A percentile compares a stretch with the other conserved stretches of the same genome.
Evolutionary conservation across 1,140 invertebrate genomes (phyloP).

Genomic region (Carposina sasakii): DNA sequence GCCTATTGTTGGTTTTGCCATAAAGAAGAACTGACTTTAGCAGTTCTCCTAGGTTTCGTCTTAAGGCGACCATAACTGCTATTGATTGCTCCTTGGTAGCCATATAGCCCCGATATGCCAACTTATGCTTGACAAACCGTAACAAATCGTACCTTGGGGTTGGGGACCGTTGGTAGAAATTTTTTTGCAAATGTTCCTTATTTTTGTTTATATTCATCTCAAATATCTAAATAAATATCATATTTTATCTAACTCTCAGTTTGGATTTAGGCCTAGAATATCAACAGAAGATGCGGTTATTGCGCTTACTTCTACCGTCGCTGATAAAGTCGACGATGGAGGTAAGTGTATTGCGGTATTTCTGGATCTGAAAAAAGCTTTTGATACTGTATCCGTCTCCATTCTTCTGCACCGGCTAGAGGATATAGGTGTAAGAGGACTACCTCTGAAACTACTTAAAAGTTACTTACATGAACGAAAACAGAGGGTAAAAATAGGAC

Average conservation of each 20-base stretch:
- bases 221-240: constrained; percentile 8
- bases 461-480: background rate
- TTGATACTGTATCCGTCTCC: constrained; percentile 23
- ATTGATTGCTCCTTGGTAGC: too few relatives aligned
- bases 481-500: background rate
- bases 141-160: too few relatives aligned
- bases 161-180: too few relatives aligned
- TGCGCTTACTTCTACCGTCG: background rate
- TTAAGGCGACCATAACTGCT: too few relatives aligned
- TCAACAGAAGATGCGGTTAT: constrained; percentile 7
- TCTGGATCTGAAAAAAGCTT: constrained; percentile 25
- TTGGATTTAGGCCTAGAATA: background rate
- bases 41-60: too few relatives aligned
- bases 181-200: too few relatives aligned
- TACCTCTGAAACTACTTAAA: background rate
- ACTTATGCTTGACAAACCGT: too few relatives aligned
- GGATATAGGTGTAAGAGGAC: background rate
- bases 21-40: too few relatives aligned
- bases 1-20: too few relatives aligned
- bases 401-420: constrained; percentile 9
- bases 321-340: constrained; percentile 10
- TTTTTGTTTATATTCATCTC: too few relatives aligned
- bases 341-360: constrained; percentile 19
- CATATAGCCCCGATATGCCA: too few relatives aligned
- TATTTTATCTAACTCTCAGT: constrained; percentile 4